Conservation (phyloP, 2,888 invertebrate species). For the Oeneis ivallda region DNA sequence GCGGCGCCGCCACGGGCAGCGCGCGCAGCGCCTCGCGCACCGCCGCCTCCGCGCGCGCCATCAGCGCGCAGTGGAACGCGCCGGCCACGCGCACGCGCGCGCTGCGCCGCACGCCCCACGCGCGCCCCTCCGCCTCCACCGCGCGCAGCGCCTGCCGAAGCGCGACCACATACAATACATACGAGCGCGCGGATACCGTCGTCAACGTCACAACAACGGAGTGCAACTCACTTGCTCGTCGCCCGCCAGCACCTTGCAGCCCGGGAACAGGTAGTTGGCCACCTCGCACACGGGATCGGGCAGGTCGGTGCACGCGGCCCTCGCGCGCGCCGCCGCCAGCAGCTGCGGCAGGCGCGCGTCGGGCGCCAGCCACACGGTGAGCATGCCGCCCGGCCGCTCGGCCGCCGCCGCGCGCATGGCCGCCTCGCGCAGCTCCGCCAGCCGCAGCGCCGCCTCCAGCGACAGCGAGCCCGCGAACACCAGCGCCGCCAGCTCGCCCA, state of each 20-base stretch:
- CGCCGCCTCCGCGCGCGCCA: conserved; percentile 78
- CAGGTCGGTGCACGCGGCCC: conserved; percentile 85
- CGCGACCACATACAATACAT: too few species aligned
- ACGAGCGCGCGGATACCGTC: too few species aligned
- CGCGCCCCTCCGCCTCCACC: conserved; percentile 42
- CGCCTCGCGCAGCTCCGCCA: conserved; percentile 90
- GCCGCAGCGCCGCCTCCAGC: conserved; percentile 89
- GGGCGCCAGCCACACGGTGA: conserved; percentile 87
- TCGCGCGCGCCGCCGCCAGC: conserved; percentile 83
- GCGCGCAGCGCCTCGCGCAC: conserved; percentile 41
- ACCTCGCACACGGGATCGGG: conserved; percentile 76
- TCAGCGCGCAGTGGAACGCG: conserved; percentile 92
- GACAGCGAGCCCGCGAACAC: conserved; percentile 92
- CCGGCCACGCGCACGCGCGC: conserved; percentile 89
- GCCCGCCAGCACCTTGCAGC: conserved; percentile 94
- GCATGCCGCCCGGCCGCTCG: conserved; percentile 89
- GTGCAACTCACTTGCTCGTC: conserved; percentile 82
- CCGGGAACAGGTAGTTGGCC: conserved; percentile 92
- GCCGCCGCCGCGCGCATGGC: conserved; percentile 95
- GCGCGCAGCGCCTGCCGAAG: conserved; percentile 41
- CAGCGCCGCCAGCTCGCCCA: conserved; percentile 96
- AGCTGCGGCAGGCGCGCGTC: conserved; percentile 72
- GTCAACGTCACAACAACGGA: too few species aligned
- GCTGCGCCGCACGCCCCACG: conserved; percentile 62
- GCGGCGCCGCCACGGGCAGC: conserved; percentile 46